phyloP scores from a whole-genome alignment of 2,113 vertebrate species.

The Catagonus wagneri region DNA sequence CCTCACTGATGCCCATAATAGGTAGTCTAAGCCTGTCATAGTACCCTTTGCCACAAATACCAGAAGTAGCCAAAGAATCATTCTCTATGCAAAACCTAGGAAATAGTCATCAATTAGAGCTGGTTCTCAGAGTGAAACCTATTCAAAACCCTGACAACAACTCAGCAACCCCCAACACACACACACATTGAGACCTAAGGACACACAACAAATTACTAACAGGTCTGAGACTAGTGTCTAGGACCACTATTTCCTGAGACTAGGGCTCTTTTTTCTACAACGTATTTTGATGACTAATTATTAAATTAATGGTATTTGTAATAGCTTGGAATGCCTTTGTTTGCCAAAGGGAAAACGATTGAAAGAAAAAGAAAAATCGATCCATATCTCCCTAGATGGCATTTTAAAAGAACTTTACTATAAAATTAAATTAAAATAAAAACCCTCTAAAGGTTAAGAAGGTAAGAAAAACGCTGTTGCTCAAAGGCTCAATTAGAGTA shows the following conservation, averaged over 20 bases:
- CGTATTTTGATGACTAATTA: background rate
- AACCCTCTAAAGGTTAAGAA: constrained; percentile 16
- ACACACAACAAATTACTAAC: background rate
- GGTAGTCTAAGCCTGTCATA: constrained; percentile 7
- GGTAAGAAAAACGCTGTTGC: constrained; percentile 11
- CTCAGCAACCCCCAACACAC: no score
- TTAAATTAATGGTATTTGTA: constrained; percentile 49
- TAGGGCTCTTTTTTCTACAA: background rate
- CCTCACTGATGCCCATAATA: background rate
- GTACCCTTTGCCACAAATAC: background rate
- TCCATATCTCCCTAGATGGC: background rate
- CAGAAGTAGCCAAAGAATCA: background rate
- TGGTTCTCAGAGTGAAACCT: background rate
- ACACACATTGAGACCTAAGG: background rate
- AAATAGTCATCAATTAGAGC: background rate
- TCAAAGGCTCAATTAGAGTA: constrained; percentile 27
- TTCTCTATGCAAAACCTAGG: background rate
- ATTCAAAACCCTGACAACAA: background rate
- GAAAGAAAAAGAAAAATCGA: constrained; percentile 17
- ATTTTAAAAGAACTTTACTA: constrained; percentile 49
- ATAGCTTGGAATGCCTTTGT: constrained; percentile 37
- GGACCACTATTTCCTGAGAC: background rate
- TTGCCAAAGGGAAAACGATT: constrained; percentile 39
- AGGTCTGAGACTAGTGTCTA: background rate
- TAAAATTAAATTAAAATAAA: constrained; percentile 42